A percentile compares a stretch with the other conserved stretches of the same genome.
phyloP scores from a whole-genome alignment of 2,888 invertebrate species.

The Callyntrura sp. region DNA sequence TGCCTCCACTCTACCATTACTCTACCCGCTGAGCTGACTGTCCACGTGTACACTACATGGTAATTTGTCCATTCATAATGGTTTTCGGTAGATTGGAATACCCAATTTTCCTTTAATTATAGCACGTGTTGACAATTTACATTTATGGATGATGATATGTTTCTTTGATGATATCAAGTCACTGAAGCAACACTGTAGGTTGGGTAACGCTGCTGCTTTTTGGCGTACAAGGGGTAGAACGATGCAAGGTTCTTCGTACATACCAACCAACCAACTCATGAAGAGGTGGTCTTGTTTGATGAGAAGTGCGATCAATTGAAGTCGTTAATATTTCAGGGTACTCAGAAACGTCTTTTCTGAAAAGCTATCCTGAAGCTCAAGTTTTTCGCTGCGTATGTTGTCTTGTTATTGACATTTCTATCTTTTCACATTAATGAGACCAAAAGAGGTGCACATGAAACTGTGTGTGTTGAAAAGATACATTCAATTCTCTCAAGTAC shows the following conservation, averaged over 20 bases:
- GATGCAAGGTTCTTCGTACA: neutral
- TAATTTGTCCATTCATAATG: neutral
- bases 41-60: constrained; percentile 10
- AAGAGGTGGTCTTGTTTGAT: neutral
- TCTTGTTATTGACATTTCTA: neutral
- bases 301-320: neutral
- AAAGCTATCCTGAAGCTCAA: neutral
- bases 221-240: neutral
- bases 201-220: neutral
- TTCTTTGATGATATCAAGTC: neutral
- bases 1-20: neutral
- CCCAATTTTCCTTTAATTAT: neutral
- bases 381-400: neutral
- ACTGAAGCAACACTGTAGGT: neutral
- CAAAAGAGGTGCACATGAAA: neutral
- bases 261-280: too few relatives aligned
- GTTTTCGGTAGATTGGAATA: neutral
- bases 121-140: neutral
- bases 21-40: neutral
- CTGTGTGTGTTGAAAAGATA: neutral
- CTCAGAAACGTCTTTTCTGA: neutral
- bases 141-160: too few relatives aligned
- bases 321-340: neutral
- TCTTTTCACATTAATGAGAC: neutral
- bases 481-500: too few relatives aligned